Evolutionary conservation across 2,888 invertebrate genomes (phyloP).

Genomic region (Dryocosmus kuriphilus): DNA sequence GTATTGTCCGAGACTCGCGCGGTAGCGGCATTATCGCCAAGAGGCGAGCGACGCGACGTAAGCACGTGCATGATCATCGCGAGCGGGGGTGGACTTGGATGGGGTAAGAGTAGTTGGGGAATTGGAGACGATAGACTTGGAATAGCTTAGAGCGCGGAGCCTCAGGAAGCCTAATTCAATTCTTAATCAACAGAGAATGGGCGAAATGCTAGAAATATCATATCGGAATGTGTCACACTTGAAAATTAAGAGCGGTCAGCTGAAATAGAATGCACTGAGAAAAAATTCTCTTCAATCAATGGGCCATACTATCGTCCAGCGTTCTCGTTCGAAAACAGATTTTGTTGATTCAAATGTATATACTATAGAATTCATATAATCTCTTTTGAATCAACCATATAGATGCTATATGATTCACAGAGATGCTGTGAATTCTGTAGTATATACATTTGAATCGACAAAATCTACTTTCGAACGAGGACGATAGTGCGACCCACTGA

Average conservation of each 20-base stretch:
- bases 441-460: too few relatives aligned
- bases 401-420: too few relatives aligned
- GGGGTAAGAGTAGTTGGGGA: background rate
- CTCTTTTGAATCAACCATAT: too few relatives aligned
- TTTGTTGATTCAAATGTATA: too few relatives aligned
- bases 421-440: too few relatives aligned
- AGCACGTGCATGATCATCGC: slow-evolving; percentile 48
- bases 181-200: slow-evolving; percentile 20
- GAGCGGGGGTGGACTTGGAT: slow-evolving; percentile 20
- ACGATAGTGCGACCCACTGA: too few relatives aligned
- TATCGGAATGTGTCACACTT: background rate
- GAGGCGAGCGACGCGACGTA: slow-evolving; percentile 48
- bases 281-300: too few relatives aligned
- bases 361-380: too few relatives aligned
- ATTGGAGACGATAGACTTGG: background rate
- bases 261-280: slow-evolving; percentile 1
- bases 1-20: slow-evolving; percentile 70
- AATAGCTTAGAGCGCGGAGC: slow-evolving; percentile 20
- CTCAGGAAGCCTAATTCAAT: slow-evolving; percentile 20
- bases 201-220: background rate
- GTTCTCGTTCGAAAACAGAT: too few relatives aligned
- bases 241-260: background rate
- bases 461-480: too few relatives aligned
- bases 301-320: too few relatives aligned
- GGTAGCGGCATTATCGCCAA: slow-evolving; percentile 47